Evolutionary conservation across 2,113 vertebrate genomes (phyloP).

Genomic region (Pachycephala philippinensis): DNA sequence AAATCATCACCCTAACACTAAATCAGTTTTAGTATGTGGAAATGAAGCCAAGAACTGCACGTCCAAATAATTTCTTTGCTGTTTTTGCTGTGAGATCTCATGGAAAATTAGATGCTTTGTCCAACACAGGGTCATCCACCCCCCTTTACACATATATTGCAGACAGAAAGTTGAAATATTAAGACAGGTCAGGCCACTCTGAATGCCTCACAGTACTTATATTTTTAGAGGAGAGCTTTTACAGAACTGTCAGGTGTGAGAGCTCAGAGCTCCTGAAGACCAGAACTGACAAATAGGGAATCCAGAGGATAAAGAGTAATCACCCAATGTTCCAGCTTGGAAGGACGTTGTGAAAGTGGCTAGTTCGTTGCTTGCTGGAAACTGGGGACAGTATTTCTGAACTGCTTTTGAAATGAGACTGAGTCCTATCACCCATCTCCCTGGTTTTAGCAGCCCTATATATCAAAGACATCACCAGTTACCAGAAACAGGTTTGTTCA

Average conservation of each 20-base stretch:
- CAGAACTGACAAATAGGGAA: background rate
- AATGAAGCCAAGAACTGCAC: background rate
- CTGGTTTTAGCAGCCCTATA: background rate
- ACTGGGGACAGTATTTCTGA: rapidly evolving
- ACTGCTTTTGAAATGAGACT: background rate
- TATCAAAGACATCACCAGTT: background rate
- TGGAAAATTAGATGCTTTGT: background rate
- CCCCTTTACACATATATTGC: background rate
- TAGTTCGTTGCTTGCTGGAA: background rate
- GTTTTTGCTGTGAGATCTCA: background rate
- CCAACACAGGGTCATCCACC: background rate
- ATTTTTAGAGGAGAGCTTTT: background rate
- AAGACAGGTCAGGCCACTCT: background rate
- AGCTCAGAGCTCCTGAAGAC: background rate
- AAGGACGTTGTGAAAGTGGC: rapidly evolving
- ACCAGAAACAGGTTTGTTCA: background rate
- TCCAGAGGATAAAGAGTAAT: background rate
- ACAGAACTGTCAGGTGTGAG: background rate
- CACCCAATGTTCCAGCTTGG: background rate
- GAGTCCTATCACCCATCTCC: background rate
- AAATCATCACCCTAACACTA: background rate
- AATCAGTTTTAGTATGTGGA: background rate
- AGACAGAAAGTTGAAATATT: background rate
- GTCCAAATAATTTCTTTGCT: background rate
- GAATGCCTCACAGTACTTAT: background rate